A percentile compares a stretch with the other conserved stretches of the same genome.
Conservation (phyloP, 2,797 vertebrate species). For the Petrocephalus schoutedeni region DNA sequence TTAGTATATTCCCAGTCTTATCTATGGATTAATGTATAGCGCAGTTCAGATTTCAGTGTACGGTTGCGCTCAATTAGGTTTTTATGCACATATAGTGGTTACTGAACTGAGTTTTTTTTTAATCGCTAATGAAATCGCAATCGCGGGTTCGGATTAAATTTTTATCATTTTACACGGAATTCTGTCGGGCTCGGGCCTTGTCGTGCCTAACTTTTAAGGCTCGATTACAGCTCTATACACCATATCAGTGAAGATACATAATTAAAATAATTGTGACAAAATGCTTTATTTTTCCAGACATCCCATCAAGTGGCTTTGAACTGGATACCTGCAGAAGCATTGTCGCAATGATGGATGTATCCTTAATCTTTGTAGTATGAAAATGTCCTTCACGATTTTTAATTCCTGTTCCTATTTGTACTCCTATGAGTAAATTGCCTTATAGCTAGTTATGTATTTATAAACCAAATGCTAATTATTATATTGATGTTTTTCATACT, state of each 20-base stretch:
- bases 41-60: too few species aligned
- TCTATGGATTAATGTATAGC: too few species aligned
- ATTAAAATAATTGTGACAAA: background rate
- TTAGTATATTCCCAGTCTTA: too few species aligned
- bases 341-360: constrained; percentile 85
- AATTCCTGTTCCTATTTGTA: background rate
- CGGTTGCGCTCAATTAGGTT: too few species aligned
- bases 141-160: too few species aligned
- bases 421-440: background rate
- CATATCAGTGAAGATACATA: background rate
- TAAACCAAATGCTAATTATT: background rate
- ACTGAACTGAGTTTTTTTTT: too few species aligned
- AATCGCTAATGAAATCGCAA: too few species aligned
- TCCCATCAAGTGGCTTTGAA: constrained; percentile 55
- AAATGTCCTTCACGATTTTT: background rate
- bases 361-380: constrained; percentile 47
- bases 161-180: too few species aligned
- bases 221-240: background rate
- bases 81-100: too few species aligned
- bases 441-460: background rate
- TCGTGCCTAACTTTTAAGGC: too few species aligned
- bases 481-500: background rate
- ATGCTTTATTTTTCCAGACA: constrained; percentile 14
- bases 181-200: too few species aligned
- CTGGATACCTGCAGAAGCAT: constrained; percentile 76